Percentiles rank a stretch among this genome's conserved stretches.
These are phyloP conservation scores for Eupithecia inturbata DNA, from an alignment of 2,888 invertebrate species.

Conservation along the genomic window DNA sequence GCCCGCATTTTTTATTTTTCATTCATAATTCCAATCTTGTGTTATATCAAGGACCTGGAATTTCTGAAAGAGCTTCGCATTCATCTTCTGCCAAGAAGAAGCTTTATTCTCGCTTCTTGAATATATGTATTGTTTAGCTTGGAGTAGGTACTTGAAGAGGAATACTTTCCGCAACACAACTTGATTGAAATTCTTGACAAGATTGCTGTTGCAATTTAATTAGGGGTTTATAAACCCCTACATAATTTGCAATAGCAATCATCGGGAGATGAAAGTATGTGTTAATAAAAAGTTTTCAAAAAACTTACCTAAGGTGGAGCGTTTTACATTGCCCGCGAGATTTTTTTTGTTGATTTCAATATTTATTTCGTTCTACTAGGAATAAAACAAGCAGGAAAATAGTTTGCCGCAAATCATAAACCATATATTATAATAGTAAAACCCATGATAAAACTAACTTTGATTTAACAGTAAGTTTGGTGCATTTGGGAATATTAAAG, in stretches of 20 bases:
- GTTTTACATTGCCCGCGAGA: not conserved
- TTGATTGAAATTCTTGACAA: constrained; percentile 17
- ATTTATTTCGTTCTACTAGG: too few species aligned
- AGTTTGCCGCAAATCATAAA: not conserved
- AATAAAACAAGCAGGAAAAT: not conserved
- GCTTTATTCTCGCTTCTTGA: constrained; percentile 30
- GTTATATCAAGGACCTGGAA: constrained; percentile 36
- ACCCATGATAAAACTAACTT: not conserved
- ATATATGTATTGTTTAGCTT: constrained; percentile 27
- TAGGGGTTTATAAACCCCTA: constrained; percentile 7
- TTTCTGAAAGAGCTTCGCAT: constrained; percentile 33
- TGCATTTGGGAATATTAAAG: too few species aligned
- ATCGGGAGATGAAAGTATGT: too few species aligned
- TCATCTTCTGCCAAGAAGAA: constrained; percentile 34
- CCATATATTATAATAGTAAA: too few species aligned
- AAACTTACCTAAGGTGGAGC: not conserved
- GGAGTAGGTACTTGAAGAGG: constrained; percentile 2
- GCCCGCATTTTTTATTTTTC: constrained; percentile 44
- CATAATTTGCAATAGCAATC: too few species aligned
- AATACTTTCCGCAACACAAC: not conserved
- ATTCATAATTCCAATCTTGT: constrained; percentile 39
- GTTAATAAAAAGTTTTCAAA: not conserved
- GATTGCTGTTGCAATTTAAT: constrained; percentile 22
- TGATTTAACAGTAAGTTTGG: not conserved
- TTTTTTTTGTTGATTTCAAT: not conserved